These are phyloP conservation scores for Cryptotis parvus DNA, from an alignment of 2,113 vertebrate genomes.

Conservation along the genomic window DNA sequence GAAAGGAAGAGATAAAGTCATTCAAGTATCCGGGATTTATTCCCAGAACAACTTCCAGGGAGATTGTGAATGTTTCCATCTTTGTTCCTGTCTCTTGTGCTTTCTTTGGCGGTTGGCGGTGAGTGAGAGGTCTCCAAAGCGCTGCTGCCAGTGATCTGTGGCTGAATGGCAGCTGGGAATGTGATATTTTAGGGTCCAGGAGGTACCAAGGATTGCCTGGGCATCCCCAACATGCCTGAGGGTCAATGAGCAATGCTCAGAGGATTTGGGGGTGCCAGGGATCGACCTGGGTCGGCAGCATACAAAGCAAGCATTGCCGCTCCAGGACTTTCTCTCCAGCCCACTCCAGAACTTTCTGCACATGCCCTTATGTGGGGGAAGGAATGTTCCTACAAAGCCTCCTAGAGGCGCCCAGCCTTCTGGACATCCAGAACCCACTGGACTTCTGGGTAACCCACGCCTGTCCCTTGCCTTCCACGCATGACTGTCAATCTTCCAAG, in stretches of 20 bases:
- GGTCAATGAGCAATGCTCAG: too few relatives aligned
- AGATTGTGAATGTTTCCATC: not conserved
- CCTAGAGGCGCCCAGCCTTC: not conserved
- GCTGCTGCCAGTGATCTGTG: too few relatives aligned
- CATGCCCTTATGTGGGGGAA: not conserved
- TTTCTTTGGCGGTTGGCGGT: too few relatives aligned
- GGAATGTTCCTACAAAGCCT: not conserved
- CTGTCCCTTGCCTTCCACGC: conserved; percentile 1
- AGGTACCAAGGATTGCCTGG: too few relatives aligned
- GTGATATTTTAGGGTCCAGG: too few relatives aligned
- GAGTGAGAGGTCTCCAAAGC: too few relatives aligned
- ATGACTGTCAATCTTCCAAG: conserved; percentile 7
- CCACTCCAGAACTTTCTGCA: not conserved
- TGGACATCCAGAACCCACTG: not conserved
- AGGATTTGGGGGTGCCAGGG: too few relatives aligned
- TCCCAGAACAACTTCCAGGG: not conserved
- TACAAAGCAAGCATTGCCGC: too few relatives aligned
- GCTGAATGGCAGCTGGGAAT: too few relatives aligned
- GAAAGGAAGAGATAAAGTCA: not conserved
- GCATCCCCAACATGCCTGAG: too few relatives aligned
- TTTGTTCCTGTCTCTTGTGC: not conserved
- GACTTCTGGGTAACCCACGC: not conserved
- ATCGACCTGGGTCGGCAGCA: too few relatives aligned
- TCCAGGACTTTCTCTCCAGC: too few relatives aligned
- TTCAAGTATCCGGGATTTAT: not conserved